Base-by-base conservation (phyloP, 2,113 vertebrate genomes). In the Corvus moneduloides region DNA sequence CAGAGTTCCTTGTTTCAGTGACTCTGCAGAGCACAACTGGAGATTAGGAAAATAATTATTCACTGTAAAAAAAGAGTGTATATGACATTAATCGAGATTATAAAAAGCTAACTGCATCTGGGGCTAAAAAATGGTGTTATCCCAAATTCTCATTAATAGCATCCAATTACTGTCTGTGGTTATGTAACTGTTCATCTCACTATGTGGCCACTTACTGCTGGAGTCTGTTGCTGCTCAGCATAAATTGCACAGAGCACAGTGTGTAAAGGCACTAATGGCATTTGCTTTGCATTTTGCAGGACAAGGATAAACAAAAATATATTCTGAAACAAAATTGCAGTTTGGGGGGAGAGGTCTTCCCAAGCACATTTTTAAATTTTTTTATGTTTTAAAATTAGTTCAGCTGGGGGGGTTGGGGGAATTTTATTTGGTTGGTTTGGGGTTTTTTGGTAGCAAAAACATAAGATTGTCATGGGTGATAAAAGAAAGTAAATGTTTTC, bases 61-160 rank as follows among this genome's bases (percentile, higher is more conserved):
- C 64, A 55, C 22, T 39, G 46, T 48, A 81, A 71, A 87, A 87
- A 82, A 88, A 64, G 55, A 87, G 35, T 35, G 46, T 67, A 43
- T 72, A 46, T 52, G 75, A 58, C 54, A 77, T 90, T 87, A 90
- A 78, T 46, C 48, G 5, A 76, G 67, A 89, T 91, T 87, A 88
- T 73, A 87, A 89, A 95, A 81, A 67, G 69, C 66, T 62, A 64
- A 64, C 91, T 81, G 62, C 11, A 1, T 84, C 68, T 87, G 78
- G 59, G 41, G 71, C 43, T 95, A 87, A 93, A 94, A 96, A 94
- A 84, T 72, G 12, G 52, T 91, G 52, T 78, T 96, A 90, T 93
- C 92, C 43, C 64, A 55, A 95, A 90, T 94, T 75, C 92, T 92
- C 86, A 94, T 96, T 96, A 97, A 96, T 96, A 93, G 89, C 71